Percentiles rank a stretch among this genome's conserved stretches.
Evolutionary conservation across 2,113 vertebrate genomes (phyloP).

Genomic region (Engystomops pustulosus): DNA sequence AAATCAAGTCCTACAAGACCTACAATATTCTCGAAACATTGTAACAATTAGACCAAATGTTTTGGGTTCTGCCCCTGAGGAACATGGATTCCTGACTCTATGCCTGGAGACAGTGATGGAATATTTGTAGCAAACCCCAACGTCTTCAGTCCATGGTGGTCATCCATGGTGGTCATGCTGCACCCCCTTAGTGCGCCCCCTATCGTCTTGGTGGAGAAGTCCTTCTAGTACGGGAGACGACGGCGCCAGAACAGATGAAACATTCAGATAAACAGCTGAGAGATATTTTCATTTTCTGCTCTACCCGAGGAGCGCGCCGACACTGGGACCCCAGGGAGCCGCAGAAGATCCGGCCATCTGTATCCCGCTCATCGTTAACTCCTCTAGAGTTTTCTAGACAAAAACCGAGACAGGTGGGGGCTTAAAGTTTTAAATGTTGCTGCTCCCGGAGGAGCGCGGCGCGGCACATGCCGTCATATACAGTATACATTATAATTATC

Average conservation of each 20-base stretch:
- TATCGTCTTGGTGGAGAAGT: not conserved
- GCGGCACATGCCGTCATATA: not conserved
- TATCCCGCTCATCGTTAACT: not conserved
- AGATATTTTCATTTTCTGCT: slow-evolving; percentile 11
- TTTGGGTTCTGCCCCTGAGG: too few species aligned
- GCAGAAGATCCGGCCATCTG: slow-evolving; percentile 8
- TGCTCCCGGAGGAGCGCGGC: not conserved
- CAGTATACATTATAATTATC: not conserved
- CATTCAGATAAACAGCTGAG: slow-evolving; percentile 19
- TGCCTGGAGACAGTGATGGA: too few species aligned
- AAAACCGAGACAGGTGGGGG: not conserved
- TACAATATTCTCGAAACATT: too few species aligned
- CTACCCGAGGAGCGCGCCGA: not conserved
- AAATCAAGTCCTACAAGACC: too few species aligned
- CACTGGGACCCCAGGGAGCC: slow-evolving; percentile 5
- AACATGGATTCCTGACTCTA: too few species aligned
- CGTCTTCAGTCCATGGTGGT: too few species aligned
- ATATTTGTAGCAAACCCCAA: too few species aligned
- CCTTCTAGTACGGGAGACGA: not conserved
- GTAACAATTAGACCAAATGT: too few species aligned
- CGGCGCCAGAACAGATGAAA: not conserved
- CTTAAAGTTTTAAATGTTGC: slow-evolving; percentile 8
- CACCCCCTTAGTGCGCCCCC: not conserved
- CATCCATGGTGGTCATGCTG: too few species aligned
- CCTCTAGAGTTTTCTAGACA: not conserved